Percentiles rank a stretch among this genome's conserved stretches.
These are phyloP conservation scores for Drosophila nigrodunni DNA, from an alignment of 1,140 invertebrate species.

Conservation along the genomic window DNA sequence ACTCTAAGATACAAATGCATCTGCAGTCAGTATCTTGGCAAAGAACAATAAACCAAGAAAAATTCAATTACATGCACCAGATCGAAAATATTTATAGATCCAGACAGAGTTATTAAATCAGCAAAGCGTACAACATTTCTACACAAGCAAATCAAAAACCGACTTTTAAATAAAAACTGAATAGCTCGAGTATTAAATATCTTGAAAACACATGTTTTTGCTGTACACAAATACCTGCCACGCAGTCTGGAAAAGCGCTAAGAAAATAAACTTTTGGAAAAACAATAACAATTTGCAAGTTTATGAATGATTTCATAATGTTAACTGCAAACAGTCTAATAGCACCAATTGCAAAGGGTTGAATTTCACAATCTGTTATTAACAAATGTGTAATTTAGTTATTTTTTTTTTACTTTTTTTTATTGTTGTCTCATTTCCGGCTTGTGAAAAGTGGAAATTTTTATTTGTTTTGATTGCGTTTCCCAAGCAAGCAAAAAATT, in stretches of 20 bases:
- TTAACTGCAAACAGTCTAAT: background rate
- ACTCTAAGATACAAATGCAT: conserved; percentile 1
- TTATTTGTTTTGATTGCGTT: conserved; percentile 39
- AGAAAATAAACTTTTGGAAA: background rate
- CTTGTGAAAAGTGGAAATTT: conserved; percentile 29
- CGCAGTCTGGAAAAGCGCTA: background rate
- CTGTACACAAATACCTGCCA: background rate
- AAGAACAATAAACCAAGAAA: background rate
- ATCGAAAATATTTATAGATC: too few species aligned
- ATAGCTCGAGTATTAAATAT: too few species aligned
- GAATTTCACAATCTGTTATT: conserved; percentile 24
- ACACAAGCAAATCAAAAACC: too few species aligned
- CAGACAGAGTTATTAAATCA: too few species aligned
- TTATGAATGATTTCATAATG: background rate
- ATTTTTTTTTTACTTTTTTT: background rate
- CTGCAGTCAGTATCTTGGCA: too few species aligned
- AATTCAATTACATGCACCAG: too few species aligned
- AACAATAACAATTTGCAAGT: conserved; percentile 4
- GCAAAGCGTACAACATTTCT: too few species aligned
- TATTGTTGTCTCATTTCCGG: conserved; percentile 37
- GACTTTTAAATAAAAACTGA: too few species aligned
- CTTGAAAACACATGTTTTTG: background rate
- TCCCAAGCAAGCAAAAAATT: conserved; percentile 22
- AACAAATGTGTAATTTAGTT: conserved; percentile 27
- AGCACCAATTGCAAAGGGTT: conserved; percentile 2